Evolutionary conservation across 2,797 vertebrate species (phyloP), one percentile per base, ranked within the genome.

Genomic region (Channallabes apus): DNA sequence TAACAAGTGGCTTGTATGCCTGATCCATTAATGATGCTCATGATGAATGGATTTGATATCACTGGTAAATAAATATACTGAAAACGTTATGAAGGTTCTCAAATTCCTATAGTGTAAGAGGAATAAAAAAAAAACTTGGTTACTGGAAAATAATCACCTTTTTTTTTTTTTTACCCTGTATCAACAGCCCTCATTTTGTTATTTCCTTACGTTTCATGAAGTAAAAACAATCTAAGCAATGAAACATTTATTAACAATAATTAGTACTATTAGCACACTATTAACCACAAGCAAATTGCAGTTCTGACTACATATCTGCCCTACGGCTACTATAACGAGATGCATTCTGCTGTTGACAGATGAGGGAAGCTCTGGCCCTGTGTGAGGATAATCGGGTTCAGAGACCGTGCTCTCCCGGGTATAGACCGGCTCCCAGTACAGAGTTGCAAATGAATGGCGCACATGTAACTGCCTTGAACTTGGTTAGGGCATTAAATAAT

Each of bases 401-500:
- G 86, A 82, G 86, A 56, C 56, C 80, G 73, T 59, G 79, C 82
- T 86, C 87, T 88, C 86, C 82, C 83, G 86, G 88, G 88, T 87
- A 84, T 82, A 84, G 75, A 87, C 68, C 83, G 81, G 85, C 76
- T 86, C 84, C 88, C 86, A 77, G 72, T 86, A 85, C 83, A 75
- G 82, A 82, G 85, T 82, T 77, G 71, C 83, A 87, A 88, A 88
- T 84, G 81, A 88, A 88, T 82, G 83, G 88, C 90, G 89, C 86
- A 87, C 80, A 88, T 87, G 87, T 88, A 89, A 88, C 85, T 86
- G 87, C 88, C 88, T 86, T 87, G 88, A 90, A 88, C 88, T 89
- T 88, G 85, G 86, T 87, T 80, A 87, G 79, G 86, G 87, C 84
- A 82, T 90, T 90, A 88, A 90, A 89, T 90, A 89, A 90, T 90